phyloP scores from a whole-genome alignment of 2,113 vertebrate genomes.

The Microcebus griseorufus region DNA sequence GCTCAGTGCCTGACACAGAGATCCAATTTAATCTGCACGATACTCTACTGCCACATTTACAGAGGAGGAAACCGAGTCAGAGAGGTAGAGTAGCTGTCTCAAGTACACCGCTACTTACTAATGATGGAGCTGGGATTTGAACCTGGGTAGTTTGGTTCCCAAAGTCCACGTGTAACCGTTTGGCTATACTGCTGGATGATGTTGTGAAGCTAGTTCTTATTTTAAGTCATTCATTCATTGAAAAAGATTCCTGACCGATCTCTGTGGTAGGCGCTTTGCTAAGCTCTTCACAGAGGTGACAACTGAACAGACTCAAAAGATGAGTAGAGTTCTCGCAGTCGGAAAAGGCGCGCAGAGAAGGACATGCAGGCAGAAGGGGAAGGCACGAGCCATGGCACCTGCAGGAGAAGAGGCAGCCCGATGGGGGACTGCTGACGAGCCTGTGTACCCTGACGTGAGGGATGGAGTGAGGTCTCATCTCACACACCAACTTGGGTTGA shows the following conservation, averaged over 20 bases:
- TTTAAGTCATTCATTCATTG: background rate
- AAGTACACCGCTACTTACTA: background rate
- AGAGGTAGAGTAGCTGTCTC: background rate
- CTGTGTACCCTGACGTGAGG: background rate
- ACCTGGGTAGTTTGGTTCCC: background rate
- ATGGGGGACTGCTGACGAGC: accelerated
- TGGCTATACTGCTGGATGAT: background rate
- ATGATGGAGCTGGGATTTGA: background rate
- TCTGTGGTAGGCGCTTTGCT: background rate
- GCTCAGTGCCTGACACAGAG: background rate
- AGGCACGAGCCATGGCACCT: too few relatives aligned
- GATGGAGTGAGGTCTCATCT: background rate
- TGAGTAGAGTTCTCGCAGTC: background rate
- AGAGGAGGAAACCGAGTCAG: background rate
- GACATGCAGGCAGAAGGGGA: too few relatives aligned
- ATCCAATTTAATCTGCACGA: background rate
- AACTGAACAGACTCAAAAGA: background rate
- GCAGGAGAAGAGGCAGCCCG: accelerated
- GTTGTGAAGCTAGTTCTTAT: background rate
- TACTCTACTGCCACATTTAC: background rate
- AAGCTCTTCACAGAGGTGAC: background rate
- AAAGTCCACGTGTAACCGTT: background rate
- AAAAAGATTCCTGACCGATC: background rate
- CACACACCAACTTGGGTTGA: background rate
- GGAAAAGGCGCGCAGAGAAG: background rate